Conservation (phyloP, 2,888 invertebrate species). For the Matsumyia berberina region DNA sequence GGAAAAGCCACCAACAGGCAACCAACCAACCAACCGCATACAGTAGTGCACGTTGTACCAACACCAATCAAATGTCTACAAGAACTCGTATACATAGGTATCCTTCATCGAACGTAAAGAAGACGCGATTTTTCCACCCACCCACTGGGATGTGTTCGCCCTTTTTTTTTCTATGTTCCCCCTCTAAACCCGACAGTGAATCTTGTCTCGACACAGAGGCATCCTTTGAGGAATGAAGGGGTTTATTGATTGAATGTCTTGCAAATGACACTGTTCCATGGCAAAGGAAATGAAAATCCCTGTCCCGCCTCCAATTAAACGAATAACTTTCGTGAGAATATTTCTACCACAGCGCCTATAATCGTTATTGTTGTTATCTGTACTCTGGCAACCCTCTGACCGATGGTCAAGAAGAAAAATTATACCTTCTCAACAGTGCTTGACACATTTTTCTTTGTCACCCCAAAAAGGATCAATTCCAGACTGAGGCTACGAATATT, state of each 20-base stretch:
- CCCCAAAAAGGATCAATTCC: no score
- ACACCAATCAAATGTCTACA: constrained; percentile 74
- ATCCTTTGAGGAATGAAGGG: not conserved
- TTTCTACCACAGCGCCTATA: constrained; percentile 12
- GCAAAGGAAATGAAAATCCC: not conserved
- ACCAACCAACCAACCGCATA: constrained; percentile 74
- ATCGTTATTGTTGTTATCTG: constrained; percentile 7
- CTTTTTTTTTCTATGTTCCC: not conserved
- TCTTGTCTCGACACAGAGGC: not conserved
- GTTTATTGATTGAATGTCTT: constrained; percentile 27
- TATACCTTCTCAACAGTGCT: not conserved
- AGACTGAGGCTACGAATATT: no score
- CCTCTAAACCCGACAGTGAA: constrained; percentile 10
- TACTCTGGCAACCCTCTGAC: constrained; percentile 12
- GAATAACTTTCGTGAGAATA: not conserved
- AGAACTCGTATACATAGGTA: constrained; percentile 44
- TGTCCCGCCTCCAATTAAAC: not conserved
- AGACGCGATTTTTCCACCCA: constrained; percentile 39
- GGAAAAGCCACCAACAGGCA: constrained; percentile 44
- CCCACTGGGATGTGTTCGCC: constrained; percentile 6
- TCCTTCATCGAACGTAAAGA: constrained; percentile 16
- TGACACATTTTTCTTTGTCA: not conserved
- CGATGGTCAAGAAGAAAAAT: constrained; percentile 18
- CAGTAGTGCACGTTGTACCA: constrained; percentile 59
- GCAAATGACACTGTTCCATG: not conserved